phyloP scores from a whole-genome alignment of 2,113 vertebrate species.

The Callaeas wilsoni region DNA sequence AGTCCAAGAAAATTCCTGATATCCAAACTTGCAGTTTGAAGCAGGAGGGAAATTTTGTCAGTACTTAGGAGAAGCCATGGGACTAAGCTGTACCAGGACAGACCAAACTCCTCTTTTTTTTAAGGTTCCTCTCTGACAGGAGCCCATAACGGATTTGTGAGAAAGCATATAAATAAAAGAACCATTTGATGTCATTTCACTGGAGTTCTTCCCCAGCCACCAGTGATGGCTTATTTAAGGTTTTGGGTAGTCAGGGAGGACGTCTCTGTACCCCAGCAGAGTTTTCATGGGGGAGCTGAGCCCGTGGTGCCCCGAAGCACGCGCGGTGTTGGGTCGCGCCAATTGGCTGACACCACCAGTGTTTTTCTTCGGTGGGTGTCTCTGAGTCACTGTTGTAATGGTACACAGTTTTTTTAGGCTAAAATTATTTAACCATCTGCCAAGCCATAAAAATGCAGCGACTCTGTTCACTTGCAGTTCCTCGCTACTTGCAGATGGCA shows the following conservation, averaged over 20 bases:
- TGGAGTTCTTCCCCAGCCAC: background rate
- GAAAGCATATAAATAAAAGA: background rate
- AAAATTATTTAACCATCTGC: slow-evolving; percentile 65
- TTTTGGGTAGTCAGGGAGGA: background rate
- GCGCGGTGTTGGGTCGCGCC: background rate
- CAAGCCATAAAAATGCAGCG: slow-evolving; percentile 39
- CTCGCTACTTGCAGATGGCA: slow-evolving; percentile 10
- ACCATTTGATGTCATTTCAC: background rate
- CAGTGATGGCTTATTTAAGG: background rate
- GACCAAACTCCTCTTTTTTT: background rate
- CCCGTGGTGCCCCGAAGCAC: background rate
- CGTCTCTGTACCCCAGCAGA: background rate
- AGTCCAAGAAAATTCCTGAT: background rate
- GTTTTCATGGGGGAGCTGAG: background rate
- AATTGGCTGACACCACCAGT: background rate
- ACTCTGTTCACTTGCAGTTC: slow-evolving; percentile 62
- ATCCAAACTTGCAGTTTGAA: background rate
- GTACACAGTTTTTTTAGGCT: slow-evolving; percentile 9
- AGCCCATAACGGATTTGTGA: background rate
- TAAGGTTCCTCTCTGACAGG: background rate
- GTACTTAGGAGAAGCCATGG: background rate
- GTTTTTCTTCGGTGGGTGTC: slow-evolving; percentile 41
- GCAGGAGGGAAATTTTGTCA: background rate
- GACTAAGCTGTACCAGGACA: background rate
- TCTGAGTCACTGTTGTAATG: slow-evolving; percentile 53